Evolutionary conservation across 2,888 invertebrate genomes (phyloP), one percentile per base, ranked within the genome.

Genomic region (Amphipoea oculea): DNA sequence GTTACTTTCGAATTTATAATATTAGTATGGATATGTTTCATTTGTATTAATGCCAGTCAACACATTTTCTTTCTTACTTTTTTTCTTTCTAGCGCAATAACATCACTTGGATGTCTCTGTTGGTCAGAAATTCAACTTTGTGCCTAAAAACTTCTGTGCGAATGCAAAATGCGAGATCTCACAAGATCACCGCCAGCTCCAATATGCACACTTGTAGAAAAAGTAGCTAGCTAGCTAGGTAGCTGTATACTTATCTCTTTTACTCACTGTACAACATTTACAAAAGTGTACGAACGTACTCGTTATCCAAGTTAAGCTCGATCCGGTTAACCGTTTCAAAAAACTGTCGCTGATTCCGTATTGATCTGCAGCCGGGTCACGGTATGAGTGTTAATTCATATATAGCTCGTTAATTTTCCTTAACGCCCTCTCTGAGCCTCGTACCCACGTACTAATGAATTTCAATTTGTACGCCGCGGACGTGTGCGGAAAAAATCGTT

Each of bases 321-420:
- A 75, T 57, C 87, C 66, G 74, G 86, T 76, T 70, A 85, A 88
- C 82, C 77, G 60, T 85, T 85, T 73, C 68, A 81, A 81, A 88
- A 92, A 92, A 90, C 82, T 91, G 93, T 86, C 93, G 86, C 89
- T 89, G 91, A 92, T 92, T 88, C 88, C 79, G 82, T 92, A 93
- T 94, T 90, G 94, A 93, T 92, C 91, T 86, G 89, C 80, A 62
- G 78, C 82, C 77, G 79, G 83, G 71, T 81, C 74, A 83, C 83
- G 75, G 87, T 93, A 92, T 92, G 94, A 93, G 94, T 95, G 95
- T 95, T 96, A 95, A 96, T 96, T 96, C 95, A 95, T 95, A 95
- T 94, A 94, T 92, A 93, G 87, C 94, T 95, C 95, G 96, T 96
- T 96, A 96, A 96, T 96, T 96, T 94, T 96, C 95, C 94, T 96